These are phyloP conservation scores for Corvus moneduloides DNA, from an alignment of 2,113 vertebrate species.

Conservation along the genomic window DNA sequence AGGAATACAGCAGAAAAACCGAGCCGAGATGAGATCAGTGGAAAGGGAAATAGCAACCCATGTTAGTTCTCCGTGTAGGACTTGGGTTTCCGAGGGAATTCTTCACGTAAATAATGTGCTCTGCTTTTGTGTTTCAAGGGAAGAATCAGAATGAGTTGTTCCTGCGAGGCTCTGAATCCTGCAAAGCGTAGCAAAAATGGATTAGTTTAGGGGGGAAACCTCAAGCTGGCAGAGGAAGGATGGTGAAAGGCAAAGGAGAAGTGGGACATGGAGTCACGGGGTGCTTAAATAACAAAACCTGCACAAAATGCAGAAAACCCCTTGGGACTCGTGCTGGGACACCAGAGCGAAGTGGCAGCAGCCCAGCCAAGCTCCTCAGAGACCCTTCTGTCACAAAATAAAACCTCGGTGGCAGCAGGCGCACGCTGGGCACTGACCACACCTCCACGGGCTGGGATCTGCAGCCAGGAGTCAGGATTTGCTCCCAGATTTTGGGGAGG, in stretches of 20 bases:
- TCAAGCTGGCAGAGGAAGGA: not conserved
- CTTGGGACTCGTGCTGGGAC: not conserved
- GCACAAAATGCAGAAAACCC: not conserved
- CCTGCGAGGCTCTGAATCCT: not conserved
- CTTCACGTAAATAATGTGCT: rapidly evolving
- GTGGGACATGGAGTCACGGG: not conserved
- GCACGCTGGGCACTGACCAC: not conserved
- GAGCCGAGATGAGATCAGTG: not conserved
- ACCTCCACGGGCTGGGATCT: not conserved
- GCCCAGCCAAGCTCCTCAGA: not conserved
- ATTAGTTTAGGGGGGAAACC: too few relatives aligned
- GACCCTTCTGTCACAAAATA: not conserved
- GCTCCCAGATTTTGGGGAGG: not conserved
- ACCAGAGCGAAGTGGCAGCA: not conserved
- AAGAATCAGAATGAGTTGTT: not conserved
- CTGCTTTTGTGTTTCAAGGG: too few relatives aligned
- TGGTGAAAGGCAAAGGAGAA: not conserved
- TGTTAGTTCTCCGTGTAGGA: not conserved
- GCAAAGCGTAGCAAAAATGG: not conserved
- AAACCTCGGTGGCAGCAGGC: not conserved
- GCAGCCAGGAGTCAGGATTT: not conserved
- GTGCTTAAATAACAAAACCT: not conserved
- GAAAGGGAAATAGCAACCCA: rapidly evolving
- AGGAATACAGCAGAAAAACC: not conserved
- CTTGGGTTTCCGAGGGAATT: not conserved